Base-by-base conservation (phyloP, 2,113 vertebrate species). In the Agapornis roseicollis region DNA sequence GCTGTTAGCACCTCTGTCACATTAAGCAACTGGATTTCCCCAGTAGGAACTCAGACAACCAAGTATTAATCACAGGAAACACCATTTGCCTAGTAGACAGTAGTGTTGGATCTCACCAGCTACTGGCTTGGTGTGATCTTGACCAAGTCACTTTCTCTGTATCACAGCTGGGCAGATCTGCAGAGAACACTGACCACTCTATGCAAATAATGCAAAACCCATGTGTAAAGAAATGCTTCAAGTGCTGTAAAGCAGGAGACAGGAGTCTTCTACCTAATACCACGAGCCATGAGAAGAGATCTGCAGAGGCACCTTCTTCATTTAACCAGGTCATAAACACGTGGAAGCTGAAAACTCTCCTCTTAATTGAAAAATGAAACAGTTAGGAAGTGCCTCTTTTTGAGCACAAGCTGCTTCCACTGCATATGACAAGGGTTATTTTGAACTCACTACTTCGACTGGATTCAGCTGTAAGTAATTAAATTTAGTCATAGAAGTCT, bases 381-480 rank as follows among this genome's bases (percentile, higher is more conserved):
- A 77, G 80, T 65, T 39, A 79, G 87, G 79, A 94, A 95, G 64
- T 4, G 39, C 56, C 80, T 86, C 84, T 84, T 88, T 80, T 83
- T 70, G 80, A 56, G 91, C 95, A 97, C 37, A 56, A 20, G 65
- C 58, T 81, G 64, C 74, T 94, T 94, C 70, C 72, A 68, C 52
- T 31, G 90, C 80, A 93, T 95, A 93, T 53, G 85, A 92, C 73
- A 70, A 83, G 93, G 95, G 95, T 89, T 97, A 96, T 96, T 97
- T 66, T 95, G 80, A 97, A 94, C 78, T 80, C 74, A 93, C 13
- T 95, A 71, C 85, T 97, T 94, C 66, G 64, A 96, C 94, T 94
- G 80, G 85, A 96, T 97, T 97, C 97, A 97, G 96, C 95, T 95
- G 77, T 84, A 96, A 96, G 97, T 97, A 97, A 98, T 98, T 97